phyloP scores from a whole-genome alignment of 2,888 invertebrate species.

The Dinocampus coccinellae region DNA sequence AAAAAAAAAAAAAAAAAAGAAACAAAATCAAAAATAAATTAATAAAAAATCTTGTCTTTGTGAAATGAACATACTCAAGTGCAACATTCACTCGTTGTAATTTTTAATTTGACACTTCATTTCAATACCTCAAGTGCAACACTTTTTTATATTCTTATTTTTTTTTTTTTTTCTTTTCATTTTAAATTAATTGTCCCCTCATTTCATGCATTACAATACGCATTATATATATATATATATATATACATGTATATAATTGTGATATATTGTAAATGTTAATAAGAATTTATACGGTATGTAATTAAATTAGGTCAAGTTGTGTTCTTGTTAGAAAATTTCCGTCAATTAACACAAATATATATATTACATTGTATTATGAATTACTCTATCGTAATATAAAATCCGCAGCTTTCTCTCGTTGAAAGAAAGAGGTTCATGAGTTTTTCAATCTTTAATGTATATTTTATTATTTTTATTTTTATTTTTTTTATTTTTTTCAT shows the following conservation, averaged over 20 bases:
- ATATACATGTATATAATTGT: background rate
- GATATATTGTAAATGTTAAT: background rate
- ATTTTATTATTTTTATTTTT: background rate
- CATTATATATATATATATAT: background rate
- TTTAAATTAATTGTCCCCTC: no score
- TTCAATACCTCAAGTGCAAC: no score
- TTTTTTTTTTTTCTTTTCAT: no score
- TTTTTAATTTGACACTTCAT: no score
- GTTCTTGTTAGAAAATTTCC: conserved; percentile 16
- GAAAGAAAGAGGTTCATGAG: background rate
- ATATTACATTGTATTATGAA: background rate
- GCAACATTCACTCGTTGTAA: no score
- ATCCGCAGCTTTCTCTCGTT: background rate
- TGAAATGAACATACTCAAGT: no score
- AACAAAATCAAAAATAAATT: no score
- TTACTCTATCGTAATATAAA: background rate
- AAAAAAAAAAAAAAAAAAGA: no score
- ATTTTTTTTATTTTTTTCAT: background rate
- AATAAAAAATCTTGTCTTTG: no score
- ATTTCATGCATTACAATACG: no score
- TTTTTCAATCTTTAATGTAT: background rate
- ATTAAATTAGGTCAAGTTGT: conserved; percentile 15
- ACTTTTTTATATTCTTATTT: no score
- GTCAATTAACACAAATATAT: conserved; percentile 21
- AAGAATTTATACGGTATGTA: background rate